Conservation (phyloP, 1,140 invertebrate genomes). For the Episyrphus balteatus region DNA sequence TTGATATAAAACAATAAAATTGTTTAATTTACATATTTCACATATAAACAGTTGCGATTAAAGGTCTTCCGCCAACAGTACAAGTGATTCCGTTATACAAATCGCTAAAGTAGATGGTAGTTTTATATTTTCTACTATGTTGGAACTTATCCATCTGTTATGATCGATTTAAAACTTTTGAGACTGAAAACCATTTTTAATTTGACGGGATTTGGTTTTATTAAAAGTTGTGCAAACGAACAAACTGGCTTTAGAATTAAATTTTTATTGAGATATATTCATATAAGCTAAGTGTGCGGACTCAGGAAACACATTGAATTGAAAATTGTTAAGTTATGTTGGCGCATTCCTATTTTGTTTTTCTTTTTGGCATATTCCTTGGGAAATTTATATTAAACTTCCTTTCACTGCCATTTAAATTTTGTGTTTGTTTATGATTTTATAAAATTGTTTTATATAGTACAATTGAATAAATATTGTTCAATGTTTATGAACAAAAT, state of each 20-base stretch:
- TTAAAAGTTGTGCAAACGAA: background rate
- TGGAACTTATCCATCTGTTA: slow-evolving; percentile 8
- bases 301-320: no score
- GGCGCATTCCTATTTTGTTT: no score
- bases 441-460: no score
- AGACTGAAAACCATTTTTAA: background rate
- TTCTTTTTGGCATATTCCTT: slow-evolving; percentile 2
- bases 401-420: slow-evolving; percentile 9
- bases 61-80: no score
- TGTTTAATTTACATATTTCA: no score
- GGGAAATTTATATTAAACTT: slow-evolving; percentile 22
- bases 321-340: background rate
- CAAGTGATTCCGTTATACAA: background rate
- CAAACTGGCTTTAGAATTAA: no score
- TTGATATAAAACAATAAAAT: no score
- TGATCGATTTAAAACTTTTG: background rate
- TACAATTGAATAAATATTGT: no score
- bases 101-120: background rate
- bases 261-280: no score
- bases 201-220: background rate
- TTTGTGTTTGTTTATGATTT: no score
- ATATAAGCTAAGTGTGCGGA: no score
- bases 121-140: background rate
- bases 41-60: background rate
- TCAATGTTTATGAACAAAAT: no score